These are phyloP conservation scores for Tricholauxania praeusta DNA, from an alignment of 2,888 invertebrate genomes.

Conservation along the genomic window DNA sequence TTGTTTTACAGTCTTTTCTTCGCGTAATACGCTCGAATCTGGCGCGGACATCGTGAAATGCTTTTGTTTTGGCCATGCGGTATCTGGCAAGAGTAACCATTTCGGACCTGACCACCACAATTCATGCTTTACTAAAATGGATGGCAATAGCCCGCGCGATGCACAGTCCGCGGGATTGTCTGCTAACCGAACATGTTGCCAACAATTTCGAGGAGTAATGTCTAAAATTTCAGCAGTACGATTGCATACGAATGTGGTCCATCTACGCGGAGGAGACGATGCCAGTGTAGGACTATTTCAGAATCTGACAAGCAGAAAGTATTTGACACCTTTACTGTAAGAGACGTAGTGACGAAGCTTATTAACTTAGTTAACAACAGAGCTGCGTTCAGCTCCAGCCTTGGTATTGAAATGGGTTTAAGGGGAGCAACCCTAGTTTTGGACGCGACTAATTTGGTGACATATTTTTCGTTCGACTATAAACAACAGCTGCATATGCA, in stretches of 20 bases:
- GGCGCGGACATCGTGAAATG: background rate
- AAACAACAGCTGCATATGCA: no score
- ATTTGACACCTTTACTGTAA: conserved; percentile 27
- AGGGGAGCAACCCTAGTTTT: no score
- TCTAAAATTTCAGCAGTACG: conserved; percentile 42
- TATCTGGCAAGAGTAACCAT: conserved; percentile 27
- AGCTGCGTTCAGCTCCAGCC: conserved; percentile 41
- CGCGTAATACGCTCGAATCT: conserved; percentile 2
- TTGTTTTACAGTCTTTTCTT: background rate
- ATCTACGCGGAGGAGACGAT: conserved; percentile 40
- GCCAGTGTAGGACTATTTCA: conserved; percentile 53
- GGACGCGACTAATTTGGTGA: no score
- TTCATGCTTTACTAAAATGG: conserved; percentile 26
- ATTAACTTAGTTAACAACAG: conserved; percentile 37
- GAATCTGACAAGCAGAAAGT: conserved; percentile 51
- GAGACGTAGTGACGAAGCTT: conserved; percentile 27
- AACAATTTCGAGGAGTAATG: conserved; percentile 34
- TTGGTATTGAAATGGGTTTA: conserved; percentile 22
- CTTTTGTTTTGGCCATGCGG: conserved; percentile 1
- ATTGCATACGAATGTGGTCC: conserved; percentile 44
- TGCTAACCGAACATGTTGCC: conserved; percentile 42
- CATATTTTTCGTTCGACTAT: no score
- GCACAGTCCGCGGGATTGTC: conserved; percentile 48
- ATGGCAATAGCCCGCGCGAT: conserved; percentile 43
- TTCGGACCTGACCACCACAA: conserved; percentile 46